Evolutionary conservation across 2,113 vertebrate species (phyloP).

Genomic region (Notothenia coriiceps): DNA sequence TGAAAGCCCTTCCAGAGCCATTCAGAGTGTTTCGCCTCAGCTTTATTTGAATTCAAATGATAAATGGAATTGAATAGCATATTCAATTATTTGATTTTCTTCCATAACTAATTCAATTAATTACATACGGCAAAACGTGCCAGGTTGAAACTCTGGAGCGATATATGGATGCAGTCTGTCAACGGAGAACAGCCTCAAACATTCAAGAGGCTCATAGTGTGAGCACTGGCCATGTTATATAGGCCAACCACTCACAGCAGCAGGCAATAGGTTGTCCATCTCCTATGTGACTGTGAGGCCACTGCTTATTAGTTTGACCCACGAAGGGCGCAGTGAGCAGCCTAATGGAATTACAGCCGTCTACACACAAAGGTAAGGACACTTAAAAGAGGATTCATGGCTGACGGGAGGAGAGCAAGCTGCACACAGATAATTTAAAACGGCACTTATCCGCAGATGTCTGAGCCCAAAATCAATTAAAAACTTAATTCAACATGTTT

Average conservation of each 20-base stretch:
- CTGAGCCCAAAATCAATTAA: slow-evolving; percentile 65
- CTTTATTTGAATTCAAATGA: background rate
- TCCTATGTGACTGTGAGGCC: background rate
- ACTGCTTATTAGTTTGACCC: slow-evolving; percentile 47
- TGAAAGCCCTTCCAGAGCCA: background rate
- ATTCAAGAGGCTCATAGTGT: background rate
- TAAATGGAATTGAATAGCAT: background rate
- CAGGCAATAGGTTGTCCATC: background rate
- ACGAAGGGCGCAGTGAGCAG: slow-evolving; percentile 16
- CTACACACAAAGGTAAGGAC: slow-evolving; percentile 44
- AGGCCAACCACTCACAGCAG: slow-evolving; percentile 12
- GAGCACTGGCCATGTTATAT: background rate
- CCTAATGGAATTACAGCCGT: slow-evolving; percentile 39
- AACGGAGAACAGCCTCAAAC: background rate
- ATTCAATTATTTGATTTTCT: background rate
- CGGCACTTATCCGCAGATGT: slow-evolving; percentile 44
- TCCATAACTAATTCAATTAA: background rate
- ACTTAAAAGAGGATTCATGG: slow-evolving; percentile 59
- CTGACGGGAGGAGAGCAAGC: slow-evolving; percentile 29
- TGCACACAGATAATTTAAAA: slow-evolving; percentile 47
- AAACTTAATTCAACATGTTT: slow-evolving; percentile 53
- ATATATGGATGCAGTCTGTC: background rate
- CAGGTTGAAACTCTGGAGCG: background rate
- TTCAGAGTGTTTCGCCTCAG: background rate
- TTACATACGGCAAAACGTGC: background rate